Evolutionary conservation across 2,113 vertebrate genomes (phyloP).

Genomic region (Neodon shergylaensis): DNA sequence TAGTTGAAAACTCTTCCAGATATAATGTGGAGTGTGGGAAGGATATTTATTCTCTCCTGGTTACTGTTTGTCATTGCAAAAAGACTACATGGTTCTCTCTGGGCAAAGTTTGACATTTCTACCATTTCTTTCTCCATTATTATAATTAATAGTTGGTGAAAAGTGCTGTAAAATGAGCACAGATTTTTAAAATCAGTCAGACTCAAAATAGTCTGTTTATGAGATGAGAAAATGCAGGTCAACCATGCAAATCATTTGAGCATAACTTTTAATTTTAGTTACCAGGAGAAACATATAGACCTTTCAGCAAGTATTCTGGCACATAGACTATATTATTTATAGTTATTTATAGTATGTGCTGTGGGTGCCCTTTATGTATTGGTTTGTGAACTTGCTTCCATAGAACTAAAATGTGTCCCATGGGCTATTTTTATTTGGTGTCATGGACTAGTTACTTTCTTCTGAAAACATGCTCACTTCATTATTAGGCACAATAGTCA

Average conservation of each 20-base stretch:
- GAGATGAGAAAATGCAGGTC: background rate
- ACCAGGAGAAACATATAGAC: background rate
- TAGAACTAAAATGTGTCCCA: background rate
- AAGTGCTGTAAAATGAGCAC: background rate
- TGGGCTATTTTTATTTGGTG: background rate
- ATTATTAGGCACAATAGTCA: background rate
- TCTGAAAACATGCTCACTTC: background rate
- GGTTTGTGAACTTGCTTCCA: background rate
- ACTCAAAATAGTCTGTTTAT: background rate
- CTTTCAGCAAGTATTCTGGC: background rate
- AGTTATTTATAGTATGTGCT: background rate
- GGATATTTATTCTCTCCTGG: background rate
- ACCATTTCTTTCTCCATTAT: background rate
- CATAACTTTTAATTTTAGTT: background rate
- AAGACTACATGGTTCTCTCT: background rate
- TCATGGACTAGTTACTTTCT: background rate
- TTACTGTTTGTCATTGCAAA: background rate
- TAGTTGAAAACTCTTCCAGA: background rate
- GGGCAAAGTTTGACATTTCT: background rate
- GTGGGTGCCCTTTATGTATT: background rate
- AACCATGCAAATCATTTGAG: background rate
- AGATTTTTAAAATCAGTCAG: background rate
- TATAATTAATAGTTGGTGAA: background rate
- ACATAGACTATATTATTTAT: background rate
- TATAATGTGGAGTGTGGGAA: background rate